Percentiles rank a stretch among this genome's conserved stretches.
Evolutionary conservation across 2,797 vertebrate species (phyloP).

Genomic region (Cyclura pinguis): DNA sequence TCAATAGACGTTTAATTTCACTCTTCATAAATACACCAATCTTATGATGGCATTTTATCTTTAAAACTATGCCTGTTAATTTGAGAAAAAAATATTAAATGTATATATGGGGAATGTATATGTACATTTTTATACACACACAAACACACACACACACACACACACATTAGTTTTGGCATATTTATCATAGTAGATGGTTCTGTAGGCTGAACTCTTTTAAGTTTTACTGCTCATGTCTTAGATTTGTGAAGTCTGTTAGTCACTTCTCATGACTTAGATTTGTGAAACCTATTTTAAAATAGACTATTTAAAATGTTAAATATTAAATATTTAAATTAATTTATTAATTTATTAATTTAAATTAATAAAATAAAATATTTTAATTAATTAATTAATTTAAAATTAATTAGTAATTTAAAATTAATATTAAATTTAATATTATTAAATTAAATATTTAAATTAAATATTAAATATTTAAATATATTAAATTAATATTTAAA

Average conservation of each 20-base stretch:
- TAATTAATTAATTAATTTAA: no score
- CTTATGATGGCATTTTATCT: neutral
- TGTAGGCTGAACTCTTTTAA: neutral
- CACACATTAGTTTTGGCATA: neutral
- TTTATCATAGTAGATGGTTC: neutral
- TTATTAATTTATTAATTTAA: no score
- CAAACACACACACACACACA: no score
- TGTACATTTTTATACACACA: neutral
- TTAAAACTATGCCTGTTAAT: neutral
- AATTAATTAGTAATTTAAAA: no score
- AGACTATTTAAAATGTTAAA: no score
- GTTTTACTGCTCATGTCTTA: neutral
- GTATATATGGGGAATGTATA: neutral
- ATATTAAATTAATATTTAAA: no score
- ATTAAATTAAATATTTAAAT: no score
- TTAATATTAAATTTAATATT: no score
- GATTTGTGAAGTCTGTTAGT: neutral
- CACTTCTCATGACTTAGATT: neutral
- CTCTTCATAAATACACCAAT: neutral
- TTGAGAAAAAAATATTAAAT: neutral
- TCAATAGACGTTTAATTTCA: neutral
- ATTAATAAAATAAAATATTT: no score
- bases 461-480: no score
- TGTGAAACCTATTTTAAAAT: neutral
- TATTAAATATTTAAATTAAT: no score